Percentiles rank a stretch among this genome's conserved stretches.
phyloP scores from a whole-genome alignment of 2,888 invertebrate genomes.

The Calameuta filiformis region DNA sequence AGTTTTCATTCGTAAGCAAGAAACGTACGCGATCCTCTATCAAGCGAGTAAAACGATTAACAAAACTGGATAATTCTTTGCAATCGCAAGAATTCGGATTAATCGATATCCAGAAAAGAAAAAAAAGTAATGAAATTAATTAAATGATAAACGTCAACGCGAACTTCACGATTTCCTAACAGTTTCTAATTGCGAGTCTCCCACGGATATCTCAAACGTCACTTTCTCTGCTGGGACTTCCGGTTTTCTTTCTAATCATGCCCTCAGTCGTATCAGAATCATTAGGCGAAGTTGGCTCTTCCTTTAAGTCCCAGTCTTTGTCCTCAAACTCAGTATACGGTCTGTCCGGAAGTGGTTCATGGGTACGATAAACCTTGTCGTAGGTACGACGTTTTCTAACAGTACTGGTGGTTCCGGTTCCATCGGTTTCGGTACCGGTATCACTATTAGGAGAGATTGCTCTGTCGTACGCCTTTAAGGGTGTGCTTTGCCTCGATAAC shows the following conservation, averaged over 20 bases:
- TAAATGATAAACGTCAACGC: neutral
- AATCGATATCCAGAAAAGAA: neutral
- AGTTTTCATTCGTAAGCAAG: neutral
- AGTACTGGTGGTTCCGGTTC: constrained; percentile 64
- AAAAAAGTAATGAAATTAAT: neutral
- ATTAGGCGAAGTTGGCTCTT: constrained; percentile 64
- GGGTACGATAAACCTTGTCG: constrained; percentile 84
- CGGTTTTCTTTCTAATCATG: constrained; percentile 42
- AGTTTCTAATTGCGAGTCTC: neutral
- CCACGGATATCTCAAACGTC: constrained; percentile 44
- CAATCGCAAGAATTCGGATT: neutral
- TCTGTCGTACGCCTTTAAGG: constrained; percentile 67
- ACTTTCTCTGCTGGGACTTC: constrained; percentile 57
- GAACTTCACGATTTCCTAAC: neutral
- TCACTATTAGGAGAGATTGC: constrained; percentile 70
- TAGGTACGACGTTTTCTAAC: constrained; percentile 78
- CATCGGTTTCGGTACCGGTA: constrained; percentile 70
- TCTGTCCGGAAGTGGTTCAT: constrained; percentile 82
- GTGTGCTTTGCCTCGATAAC: constrained; percentile 30
- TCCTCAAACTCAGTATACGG: constrained; percentile 84
- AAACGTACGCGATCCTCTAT: neutral
- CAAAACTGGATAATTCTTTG: neutral
- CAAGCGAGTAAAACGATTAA: neutral
- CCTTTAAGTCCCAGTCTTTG: constrained; percentile 82
- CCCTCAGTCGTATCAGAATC: constrained; percentile 42